Base-by-base conservation (phyloP, 2,888 invertebrate genomes). In the Tryphoninae sp. region DNA sequence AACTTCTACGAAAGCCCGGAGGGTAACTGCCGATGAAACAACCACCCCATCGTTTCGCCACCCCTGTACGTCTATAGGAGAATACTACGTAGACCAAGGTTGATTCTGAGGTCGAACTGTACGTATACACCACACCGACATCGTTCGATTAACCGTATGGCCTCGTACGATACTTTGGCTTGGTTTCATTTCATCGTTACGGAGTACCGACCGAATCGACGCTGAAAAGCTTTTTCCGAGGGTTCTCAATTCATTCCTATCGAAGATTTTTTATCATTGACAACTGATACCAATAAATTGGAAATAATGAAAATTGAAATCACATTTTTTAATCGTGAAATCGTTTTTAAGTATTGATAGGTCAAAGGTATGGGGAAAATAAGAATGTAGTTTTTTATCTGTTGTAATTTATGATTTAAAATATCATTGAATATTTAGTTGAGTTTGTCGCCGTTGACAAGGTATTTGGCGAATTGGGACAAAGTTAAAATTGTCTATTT, bases 61-160 rank as follows among this genome's bases (percentile, higher is more conserved):
- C 78, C 86, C 88, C 86, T 84, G 26, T 55, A 61, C 67, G 53
- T 40, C 51, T 49, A 42, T 64, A 19, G 26, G 23, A 19, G 8
- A 0, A 55, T 19, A 55, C 13, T 62, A 62, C 40, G 16, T 26
- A 16, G 33, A n/a, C 26, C n/a, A 19, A 42, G 64, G 22, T 26
- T 13, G 16, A 0, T 53, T 74, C 19, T 73, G 73, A 82, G 85
- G 86, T 82, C 85, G 81, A 86, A 87, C 84, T 85, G 87, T 80
- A 53, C 67, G 23, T 72, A 61, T 65, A 61, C 22, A 64, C 65
- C 1, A 26, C 53, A 67, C 81, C 73, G 58, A 59, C 80, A 81
- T 86, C 86, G 88, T 89, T 90, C 90, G 89, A 89, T 89, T 89
- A 89, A 88, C 83, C 84, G 88, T 86, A 83, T 84, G 84, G 61